Percentiles rank a stretch among this genome's conserved stretches.
Evolutionary conservation across 1,140 invertebrate genomes (phyloP).

Genomic region (Brachionus rubens): DNA sequence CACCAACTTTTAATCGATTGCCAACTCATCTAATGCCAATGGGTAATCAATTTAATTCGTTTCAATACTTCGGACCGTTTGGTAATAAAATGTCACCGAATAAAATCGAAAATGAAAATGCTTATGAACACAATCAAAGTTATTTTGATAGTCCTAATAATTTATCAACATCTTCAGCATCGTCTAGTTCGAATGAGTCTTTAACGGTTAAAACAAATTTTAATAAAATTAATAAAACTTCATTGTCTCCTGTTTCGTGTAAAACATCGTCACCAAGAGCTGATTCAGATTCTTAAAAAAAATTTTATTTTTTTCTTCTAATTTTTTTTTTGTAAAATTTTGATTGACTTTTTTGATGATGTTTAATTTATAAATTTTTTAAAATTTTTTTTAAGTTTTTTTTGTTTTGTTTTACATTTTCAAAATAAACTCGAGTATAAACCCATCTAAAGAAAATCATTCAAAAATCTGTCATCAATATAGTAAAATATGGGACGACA

Average conservation of each 20-base stretch:
- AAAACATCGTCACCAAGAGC: conserved; percentile 8
- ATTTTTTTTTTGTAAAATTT: too few relatives aligned
- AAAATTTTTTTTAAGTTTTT: neutral
- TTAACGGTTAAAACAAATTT: neutral
- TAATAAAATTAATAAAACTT: neutral
- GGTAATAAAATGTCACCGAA: neutral
- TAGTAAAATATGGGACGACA: too few relatives aligned
- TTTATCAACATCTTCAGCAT: conserved; percentile 4
- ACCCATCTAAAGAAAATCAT: too few relatives aligned
- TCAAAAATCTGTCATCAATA: too few relatives aligned
- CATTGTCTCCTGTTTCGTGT: neutral
- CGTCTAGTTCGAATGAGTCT: neutral
- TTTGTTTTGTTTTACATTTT: neutral
- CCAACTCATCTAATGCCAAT: conserved; percentile 3
- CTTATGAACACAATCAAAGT: neutral
- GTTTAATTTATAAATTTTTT: neutral
- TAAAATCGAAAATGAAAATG: neutral
- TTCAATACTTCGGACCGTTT: neutral
- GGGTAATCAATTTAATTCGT: conserved; percentile 5
- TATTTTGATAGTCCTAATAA: neutral
- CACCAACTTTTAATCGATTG: neutral
- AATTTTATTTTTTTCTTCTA: neutral
- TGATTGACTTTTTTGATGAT: too few relatives aligned
- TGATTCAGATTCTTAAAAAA: neutral
- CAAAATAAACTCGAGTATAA: neutral